These are phyloP conservation scores for Odobenus rosmarus DNA, from an alignment of 2,113 vertebrate species.

Conservation along the genomic window DNA sequence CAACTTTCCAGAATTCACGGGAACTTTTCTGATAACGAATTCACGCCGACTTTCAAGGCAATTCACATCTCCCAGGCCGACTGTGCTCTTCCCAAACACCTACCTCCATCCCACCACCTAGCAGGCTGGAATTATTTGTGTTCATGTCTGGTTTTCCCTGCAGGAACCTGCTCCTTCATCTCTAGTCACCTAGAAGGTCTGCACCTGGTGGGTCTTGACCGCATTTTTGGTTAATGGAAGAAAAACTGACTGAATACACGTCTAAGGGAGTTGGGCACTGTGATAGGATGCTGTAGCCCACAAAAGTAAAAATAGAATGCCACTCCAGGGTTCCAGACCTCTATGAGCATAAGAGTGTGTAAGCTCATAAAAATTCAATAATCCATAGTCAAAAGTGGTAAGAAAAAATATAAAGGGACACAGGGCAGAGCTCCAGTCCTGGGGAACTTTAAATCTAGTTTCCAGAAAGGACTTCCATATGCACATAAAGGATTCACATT, in stretches of 20 bases:
- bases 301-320: background rate
- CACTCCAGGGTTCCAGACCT: background rate
- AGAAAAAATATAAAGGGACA: background rate
- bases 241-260: background rate
- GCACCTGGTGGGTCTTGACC: background rate
- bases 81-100: background rate
- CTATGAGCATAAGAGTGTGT: background rate
- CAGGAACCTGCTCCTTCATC: background rate
- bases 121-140: too few species aligned
- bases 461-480: background rate
- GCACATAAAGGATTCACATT: background rate
- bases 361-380: background rate
- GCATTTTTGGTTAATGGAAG: background rate
- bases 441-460: background rate
- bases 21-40: background rate
- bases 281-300: background rate
- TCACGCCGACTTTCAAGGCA: background rate
- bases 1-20: background rate
- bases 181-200: background rate
- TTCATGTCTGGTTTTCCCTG: background rate
- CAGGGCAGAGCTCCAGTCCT: background rate
- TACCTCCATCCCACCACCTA: too few species aligned
- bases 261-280: background rate
- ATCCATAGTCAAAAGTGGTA: background rate
- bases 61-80: background rate